A percentile compares a stretch with the other conserved stretches of the same genome.
phyloP scores from a whole-genome alignment of 1,140 invertebrate genomes.

The Papilio glaucus region DNA sequence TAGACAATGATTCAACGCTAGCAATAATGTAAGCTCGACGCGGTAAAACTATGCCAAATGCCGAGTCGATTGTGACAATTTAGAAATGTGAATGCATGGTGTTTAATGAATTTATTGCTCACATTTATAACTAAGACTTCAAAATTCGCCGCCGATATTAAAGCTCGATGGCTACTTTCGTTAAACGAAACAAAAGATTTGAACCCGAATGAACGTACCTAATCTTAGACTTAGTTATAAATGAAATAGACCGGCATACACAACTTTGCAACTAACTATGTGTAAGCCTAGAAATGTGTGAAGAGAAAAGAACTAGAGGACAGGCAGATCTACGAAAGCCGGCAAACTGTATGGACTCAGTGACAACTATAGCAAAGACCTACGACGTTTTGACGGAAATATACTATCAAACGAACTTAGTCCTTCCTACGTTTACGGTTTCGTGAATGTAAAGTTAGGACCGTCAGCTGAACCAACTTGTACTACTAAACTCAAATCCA shows the following conservation, averaged over 20 bases:
- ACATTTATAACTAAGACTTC: slow-evolving; percentile 15
- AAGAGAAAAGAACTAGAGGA: slow-evolving; percentile 24
- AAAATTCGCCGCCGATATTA: not conserved
- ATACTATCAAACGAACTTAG: not conserved
- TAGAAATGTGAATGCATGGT: slow-evolving; percentile 6
- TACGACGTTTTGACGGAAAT: slow-evolving; percentile 33
- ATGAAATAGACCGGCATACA: not conserved
- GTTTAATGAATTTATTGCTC: not conserved
- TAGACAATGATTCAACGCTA: not conserved
- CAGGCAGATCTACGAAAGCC: slow-evolving; percentile 38
- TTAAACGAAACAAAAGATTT: not conserved
- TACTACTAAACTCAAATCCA: too few species aligned
- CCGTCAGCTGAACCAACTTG: too few species aligned
- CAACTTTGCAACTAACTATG: slow-evolving; percentile 15
- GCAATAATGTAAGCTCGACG: not conserved
- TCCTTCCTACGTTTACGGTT: too few species aligned
- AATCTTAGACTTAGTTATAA: slow-evolving; percentile 18
- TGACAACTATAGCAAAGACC: slow-evolving; percentile 4
- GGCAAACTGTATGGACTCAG: slow-evolving; percentile 24
- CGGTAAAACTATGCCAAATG: not conserved
- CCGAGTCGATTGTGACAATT: not conserved
- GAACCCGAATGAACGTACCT: not conserved
- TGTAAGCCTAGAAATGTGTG: not conserved
- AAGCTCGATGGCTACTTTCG: not conserved
- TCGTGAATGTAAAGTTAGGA: too few species aligned